Evolutionary conservation across 2,888 invertebrate species (phyloP), one percentile per base, ranked within the genome.

Genomic region (Hypercompe scribonia): DNA sequence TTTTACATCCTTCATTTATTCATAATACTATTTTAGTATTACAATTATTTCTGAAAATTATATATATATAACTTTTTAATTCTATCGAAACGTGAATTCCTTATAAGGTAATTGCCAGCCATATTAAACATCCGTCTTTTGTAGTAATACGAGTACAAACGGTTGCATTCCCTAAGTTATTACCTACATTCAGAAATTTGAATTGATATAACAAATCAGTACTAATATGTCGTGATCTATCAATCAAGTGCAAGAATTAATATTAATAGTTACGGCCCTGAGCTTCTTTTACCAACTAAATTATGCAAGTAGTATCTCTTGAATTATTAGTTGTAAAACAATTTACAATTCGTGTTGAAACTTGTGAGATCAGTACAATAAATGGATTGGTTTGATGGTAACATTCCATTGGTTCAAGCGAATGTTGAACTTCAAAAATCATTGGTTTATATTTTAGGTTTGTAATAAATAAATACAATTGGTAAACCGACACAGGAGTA

Each of bases 211-310:
- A 65, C 54, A 64, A 66, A 71, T 66, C 21, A 46, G 31, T 58
- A 11, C 71, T 65, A 58, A 21, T 71, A 36, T 28, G 65, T 66
- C 71, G 71, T 71, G 71, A 66, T 36, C 66, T 66, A 33, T 71
- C 71, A 42, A 71, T 71, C 66, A 71, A 66, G 18, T 24, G 42
- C 31, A 8, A 71, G 58, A 58, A 71, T 71, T 65, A 71, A 71
- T 66, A 54, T 71, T 66, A 66, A 66, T 36, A 28, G 36, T 66
- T 54, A 50, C 64, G 65, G 28, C 71, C 66, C 31, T 66, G 71
- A 71, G 66, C 39, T 39, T 66, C 71, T 66, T 54, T 71, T 66
- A 66, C 36, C 42, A 39, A 33, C 18, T 63, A 58, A 58, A 61
- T 58, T 31, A 21, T 21, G 39, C n/a, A 39, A 68, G 21, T 36